Conservation (phyloP, 2,797 vertebrate genomes). For the Scolopax bukidnonensis region DNA sequence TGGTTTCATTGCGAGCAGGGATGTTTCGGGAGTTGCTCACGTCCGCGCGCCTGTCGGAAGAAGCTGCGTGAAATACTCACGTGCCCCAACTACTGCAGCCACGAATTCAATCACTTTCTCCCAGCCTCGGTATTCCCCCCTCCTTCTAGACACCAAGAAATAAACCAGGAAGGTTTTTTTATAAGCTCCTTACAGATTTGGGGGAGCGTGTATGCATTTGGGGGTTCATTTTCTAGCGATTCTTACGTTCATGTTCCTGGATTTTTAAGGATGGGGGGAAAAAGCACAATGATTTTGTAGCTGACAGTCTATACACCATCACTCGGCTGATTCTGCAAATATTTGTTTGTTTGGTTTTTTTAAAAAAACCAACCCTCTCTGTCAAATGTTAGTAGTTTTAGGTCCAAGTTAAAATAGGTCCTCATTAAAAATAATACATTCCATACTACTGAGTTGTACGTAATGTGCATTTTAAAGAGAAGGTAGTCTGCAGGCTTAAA, state of each 20-base stretch:
- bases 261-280: not conserved
- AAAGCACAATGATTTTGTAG: not conserved
- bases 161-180: not conserved
- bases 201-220: not conserved
- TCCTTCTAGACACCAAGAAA: slow-evolving; percentile 36
- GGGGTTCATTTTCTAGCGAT: not conserved
- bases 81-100: slow-evolving; percentile 59
- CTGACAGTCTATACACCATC: slow-evolving; percentile 33
- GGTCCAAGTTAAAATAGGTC: slow-evolving; percentile 64
- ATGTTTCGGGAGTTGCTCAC: slow-evolving; percentile 52
- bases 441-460: slow-evolving; percentile 2
- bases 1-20: slow-evolving; percentile 59
- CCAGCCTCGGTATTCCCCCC: slow-evolving; percentile 35
- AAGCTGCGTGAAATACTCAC: slow-evolving; percentile 45
- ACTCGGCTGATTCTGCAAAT: slow-evolving; percentile 59
- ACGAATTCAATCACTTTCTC: slow-evolving; percentile 38
- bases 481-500: slow-evolving; percentile 68
- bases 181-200: not conserved
- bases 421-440: slow-evolving; percentile 73
- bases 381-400: slow-evolving; percentile 57
- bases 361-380: slow-evolving; percentile 5
- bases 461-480: slow-evolving; percentile 71
- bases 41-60: slow-evolving; percentile 59
- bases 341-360: not conserved
- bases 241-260: not conserved